Evolutionary conservation across 2,888 invertebrate species (phyloP).

Genomic region (Perdita meconis): DNA sequence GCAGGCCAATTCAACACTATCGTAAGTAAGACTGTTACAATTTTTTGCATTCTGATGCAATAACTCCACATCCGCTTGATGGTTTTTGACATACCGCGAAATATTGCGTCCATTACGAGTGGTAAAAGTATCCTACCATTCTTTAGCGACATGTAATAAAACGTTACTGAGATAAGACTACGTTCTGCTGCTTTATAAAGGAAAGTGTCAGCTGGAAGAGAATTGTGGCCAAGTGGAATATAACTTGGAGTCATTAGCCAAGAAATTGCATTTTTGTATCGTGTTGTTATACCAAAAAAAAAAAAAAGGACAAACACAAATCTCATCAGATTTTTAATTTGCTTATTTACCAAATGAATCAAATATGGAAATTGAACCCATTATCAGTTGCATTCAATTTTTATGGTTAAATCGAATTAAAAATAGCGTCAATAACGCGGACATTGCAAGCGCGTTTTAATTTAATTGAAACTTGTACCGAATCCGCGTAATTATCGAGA

Average conservation of each 20-base stretch:
- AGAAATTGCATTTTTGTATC: not conserved
- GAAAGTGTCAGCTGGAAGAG: not conserved
- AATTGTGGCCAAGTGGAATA: not conserved
- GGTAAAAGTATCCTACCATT: slow-evolving; percentile 2
- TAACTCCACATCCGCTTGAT: not conserved
- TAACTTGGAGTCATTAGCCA: not conserved
- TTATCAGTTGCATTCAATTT: not conserved
- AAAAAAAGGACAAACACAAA: too few relatives aligned
- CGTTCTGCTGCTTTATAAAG: not conserved
- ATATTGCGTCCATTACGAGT: not conserved
- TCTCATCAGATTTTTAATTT: too few relatives aligned
- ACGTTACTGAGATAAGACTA: not conserved
- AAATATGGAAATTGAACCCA: not conserved
- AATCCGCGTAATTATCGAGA: not conserved
- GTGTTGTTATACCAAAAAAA: too few relatives aligned
- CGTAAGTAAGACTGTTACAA: not conserved
- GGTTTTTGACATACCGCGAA: not conserved
- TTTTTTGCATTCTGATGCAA: not conserved
- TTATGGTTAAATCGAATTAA: too few relatives aligned
- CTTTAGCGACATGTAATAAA: not conserved
- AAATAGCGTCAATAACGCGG: not conserved
- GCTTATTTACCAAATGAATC: too few relatives aligned
- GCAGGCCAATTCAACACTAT: not conserved
- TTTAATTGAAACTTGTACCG: not conserved
- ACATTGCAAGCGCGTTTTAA: not conserved